phyloP scores from a whole-genome alignment of 2,888 invertebrate species.

The Amblyjoppa fuscipennis region DNA sequence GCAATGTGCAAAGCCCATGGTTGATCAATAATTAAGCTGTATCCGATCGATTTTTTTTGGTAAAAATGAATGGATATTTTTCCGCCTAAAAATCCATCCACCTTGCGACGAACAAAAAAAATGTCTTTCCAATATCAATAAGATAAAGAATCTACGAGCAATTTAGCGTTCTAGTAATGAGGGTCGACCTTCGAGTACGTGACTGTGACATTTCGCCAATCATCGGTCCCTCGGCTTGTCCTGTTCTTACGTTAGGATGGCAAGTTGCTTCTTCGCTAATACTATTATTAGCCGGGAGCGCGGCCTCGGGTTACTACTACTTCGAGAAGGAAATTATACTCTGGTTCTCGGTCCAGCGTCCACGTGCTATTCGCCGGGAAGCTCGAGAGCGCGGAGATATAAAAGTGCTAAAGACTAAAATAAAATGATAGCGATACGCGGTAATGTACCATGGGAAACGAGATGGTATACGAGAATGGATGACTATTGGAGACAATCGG shows the following conservation, averaged over 20 bases:
- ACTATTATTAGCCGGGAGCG: slow-evolving; percentile 60
- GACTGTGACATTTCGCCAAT: slow-evolving; percentile 36
- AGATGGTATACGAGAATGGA: background rate
- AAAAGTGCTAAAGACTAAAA: slow-evolving; percentile 28
- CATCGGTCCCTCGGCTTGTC: slow-evolving; percentile 31
- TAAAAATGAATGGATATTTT: background rate
- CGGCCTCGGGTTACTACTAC: slow-evolving; percentile 60
- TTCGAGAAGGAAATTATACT: slow-evolving; percentile 55
- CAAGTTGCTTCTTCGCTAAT: slow-evolving; percentile 54
- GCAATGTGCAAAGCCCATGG: background rate
- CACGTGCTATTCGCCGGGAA: slow-evolving; percentile 41
- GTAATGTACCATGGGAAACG: background rate
- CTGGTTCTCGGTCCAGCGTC: slow-evolving; percentile 39
- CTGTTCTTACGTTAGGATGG: slow-evolving; percentile 22
- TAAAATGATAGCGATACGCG: slow-evolving; percentile 23
- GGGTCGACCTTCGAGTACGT: slow-evolving; percentile 21
- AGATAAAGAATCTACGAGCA: background rate
- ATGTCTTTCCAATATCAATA: background rate
- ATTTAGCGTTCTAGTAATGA: background rate
- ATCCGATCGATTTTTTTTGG: background rate
- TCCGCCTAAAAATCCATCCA: no score
- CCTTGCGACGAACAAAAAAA: no score
- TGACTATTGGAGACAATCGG: background rate
- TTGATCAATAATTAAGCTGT: background rate
- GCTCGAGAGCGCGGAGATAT: background rate